phyloP scores from a whole-genome alignment of 92 coral and sea anemone species.

The Parazoanthus atlanticus region DNA sequence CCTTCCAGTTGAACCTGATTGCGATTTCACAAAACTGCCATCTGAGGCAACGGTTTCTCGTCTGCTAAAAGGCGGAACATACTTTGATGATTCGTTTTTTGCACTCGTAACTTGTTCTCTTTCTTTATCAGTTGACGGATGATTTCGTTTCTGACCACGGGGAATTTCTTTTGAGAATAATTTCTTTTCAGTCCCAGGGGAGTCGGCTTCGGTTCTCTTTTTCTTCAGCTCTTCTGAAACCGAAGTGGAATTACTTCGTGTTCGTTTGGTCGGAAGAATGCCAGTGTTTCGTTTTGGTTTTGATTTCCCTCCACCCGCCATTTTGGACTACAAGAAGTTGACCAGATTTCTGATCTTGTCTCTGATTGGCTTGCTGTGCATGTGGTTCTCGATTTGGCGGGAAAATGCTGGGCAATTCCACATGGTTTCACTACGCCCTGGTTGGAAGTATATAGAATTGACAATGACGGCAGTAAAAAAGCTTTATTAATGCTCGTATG shows the following conservation, averaged over 20 bases:
- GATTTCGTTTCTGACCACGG: background rate
- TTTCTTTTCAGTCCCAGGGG: slow-evolving; percentile 21
- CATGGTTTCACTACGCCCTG: background rate
- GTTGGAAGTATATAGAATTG: too few relatives aligned
- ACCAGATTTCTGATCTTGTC: background rate
- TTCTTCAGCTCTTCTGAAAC: background rate
- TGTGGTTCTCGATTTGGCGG: background rate
- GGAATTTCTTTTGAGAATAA: slow-evolving; percentile 5
- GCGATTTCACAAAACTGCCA: background rate
- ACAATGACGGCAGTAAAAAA: too few relatives aligned
- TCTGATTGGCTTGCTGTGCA: background rate
- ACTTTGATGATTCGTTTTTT: slow-evolving; percentile 29
- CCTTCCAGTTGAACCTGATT: background rate
- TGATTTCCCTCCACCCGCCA: slow-evolving; percentile 34
- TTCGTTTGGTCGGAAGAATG: background rate
- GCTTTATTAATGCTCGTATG: too few relatives aligned
- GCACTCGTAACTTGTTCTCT: background rate
- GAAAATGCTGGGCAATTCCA: background rate
- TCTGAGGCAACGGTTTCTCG: slow-evolving; percentile 14
- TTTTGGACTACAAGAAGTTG: background rate
- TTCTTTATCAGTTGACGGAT: background rate
- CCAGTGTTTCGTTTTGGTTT: slow-evolving; percentile 7
- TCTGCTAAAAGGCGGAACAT: slow-evolving; percentile 64
- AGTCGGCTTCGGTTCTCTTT: slow-evolving; percentile 3
- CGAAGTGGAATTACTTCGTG: background rate